phyloP scores from a whole-genome alignment of 2,888 invertebrate species.

The Pammene fasciana region DNA sequence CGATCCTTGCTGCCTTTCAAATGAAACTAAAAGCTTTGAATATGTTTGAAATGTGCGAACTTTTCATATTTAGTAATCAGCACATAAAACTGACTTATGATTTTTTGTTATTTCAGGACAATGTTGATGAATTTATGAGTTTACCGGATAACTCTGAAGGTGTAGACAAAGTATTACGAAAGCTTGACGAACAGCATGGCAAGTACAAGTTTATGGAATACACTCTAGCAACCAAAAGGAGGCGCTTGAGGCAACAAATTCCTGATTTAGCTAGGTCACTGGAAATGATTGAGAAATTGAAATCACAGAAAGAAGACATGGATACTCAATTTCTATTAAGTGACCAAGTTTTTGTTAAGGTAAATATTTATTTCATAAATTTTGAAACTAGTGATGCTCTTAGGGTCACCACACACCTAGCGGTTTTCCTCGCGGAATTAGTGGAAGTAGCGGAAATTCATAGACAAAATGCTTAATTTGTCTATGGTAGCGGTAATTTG shows the following conservation, averaged over 20 bases:
- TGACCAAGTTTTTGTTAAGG: slow-evolving; percentile 93
- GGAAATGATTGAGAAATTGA: slow-evolving; percentile 95
- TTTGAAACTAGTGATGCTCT: too few relatives aligned
- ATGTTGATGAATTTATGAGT: slow-evolving; percentile 97
- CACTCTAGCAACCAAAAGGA: slow-evolving; percentile 93
- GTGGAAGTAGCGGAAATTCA: too few relatives aligned
- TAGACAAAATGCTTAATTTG: too few relatives aligned
- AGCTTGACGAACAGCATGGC: slow-evolving; percentile 95
- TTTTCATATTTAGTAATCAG: background rate
- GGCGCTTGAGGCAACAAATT: slow-evolving; percentile 94
- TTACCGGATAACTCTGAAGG: slow-evolving; percentile 90
- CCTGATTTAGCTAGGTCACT: slow-evolving; percentile 96
- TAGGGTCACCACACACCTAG: too few relatives aligned
- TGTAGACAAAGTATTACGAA: slow-evolving; percentile 92
- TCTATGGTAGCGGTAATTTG: too few relatives aligned
- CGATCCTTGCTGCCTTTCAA: background rate
- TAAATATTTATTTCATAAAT: slow-evolving; percentile 45
- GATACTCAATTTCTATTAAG: slow-evolving; percentile 96
- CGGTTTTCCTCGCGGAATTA: too few relatives aligned
- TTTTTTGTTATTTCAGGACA: slow-evolving; percentile 85
- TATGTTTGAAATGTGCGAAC: background rate
- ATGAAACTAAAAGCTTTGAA: background rate
- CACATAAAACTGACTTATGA: background rate
- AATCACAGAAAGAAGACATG: slow-evolving; percentile 89
- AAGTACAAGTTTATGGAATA: slow-evolving; percentile 99